Conservation (phyloP, 1,140 invertebrate species). For the Wasmannia auropunctata region DNA sequence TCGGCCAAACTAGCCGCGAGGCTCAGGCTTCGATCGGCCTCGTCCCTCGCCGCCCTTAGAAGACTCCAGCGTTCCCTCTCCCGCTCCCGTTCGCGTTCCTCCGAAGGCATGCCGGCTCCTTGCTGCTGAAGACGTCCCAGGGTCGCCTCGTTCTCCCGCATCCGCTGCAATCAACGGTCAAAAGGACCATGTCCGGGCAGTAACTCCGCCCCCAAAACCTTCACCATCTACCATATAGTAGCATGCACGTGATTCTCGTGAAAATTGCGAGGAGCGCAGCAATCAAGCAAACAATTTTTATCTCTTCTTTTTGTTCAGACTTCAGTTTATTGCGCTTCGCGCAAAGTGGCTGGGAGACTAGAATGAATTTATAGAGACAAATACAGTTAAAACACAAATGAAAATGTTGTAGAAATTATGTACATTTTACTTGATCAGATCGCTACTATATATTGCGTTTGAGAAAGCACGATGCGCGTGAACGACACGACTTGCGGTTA, state of each 20-base stretch:
- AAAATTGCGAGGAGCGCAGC: constrained; percentile 7
- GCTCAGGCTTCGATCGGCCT: constrained; percentile 94
- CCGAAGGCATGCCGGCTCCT: constrained; percentile 77
- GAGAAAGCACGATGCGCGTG: not conserved
- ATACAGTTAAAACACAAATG: not conserved
- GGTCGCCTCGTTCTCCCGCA: constrained; percentile 91
- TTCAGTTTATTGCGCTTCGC: not conserved
- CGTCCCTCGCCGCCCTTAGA: constrained; percentile 94
- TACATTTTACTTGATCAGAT: not conserved
- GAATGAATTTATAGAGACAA: not conserved
- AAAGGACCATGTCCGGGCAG: constrained; percentile 86
- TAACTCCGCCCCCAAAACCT: constrained; percentile 80
- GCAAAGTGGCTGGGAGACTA: not conserved
- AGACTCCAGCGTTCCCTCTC: constrained; percentile 96
- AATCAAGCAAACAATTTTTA: constrained; percentile 25
- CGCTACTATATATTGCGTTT: not conserved
- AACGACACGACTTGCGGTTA: not conserved
- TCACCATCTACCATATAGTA: constrained; percentile 61
- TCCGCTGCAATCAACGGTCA: constrained; percentile 87
- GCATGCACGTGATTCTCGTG: constrained; percentile 52
- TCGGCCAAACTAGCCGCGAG: constrained; percentile 94
- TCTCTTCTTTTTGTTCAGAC: not conserved
- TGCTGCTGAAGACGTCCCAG: constrained; percentile 87
- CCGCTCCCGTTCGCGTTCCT: constrained; percentile 91
- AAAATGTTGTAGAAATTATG: not conserved